phyloP scores from a whole-genome alignment of 2,797 vertebrate species.

The Coracias cyanogaster region DNA sequence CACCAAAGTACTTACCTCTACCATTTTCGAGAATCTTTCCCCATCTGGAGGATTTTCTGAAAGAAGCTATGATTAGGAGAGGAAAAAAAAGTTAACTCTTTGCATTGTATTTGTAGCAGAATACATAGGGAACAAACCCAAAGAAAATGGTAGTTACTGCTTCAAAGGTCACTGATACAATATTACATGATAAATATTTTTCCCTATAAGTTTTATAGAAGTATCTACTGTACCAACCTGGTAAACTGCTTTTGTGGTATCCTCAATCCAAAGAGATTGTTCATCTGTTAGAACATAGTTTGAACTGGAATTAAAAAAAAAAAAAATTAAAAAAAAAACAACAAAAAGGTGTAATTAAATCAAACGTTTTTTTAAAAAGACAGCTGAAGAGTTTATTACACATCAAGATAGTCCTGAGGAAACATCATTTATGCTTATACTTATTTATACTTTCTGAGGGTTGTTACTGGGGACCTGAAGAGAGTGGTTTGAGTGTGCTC shows the following conservation, averaged over 20 bases:
- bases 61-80: conserved; percentile 85
- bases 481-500: neutral
- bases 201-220: neutral
- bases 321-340: neutral
- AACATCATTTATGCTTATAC: neutral
- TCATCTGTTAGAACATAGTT: conserved; percentile 94
- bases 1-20: conserved; percentile 86
- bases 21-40: conserved; percentile 94
- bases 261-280: conserved; percentile 95
- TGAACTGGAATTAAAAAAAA: conserved; percentile 81
- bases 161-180: neutral
- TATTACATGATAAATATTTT: neutral
- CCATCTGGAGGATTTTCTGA: conserved; percentile 95
- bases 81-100: conserved; percentile 59
- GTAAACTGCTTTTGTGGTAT: conserved; percentile 95
- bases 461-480: neutral
- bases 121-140: fast-evolving
- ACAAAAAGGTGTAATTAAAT: neutral
- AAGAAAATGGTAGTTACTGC: neutral
- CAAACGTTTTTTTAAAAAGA: too few relatives aligned
- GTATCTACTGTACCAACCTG: conserved; percentile 85
- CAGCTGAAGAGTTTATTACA: neutral
- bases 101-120: conserved; percentile 29
- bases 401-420: neutral
- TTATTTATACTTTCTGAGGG: neutral